Evolutionary conservation across 2,888 invertebrate genomes (phyloP), one percentile per base, ranked within the genome.

Genomic region (Lampropteryx suffumata): DNA sequence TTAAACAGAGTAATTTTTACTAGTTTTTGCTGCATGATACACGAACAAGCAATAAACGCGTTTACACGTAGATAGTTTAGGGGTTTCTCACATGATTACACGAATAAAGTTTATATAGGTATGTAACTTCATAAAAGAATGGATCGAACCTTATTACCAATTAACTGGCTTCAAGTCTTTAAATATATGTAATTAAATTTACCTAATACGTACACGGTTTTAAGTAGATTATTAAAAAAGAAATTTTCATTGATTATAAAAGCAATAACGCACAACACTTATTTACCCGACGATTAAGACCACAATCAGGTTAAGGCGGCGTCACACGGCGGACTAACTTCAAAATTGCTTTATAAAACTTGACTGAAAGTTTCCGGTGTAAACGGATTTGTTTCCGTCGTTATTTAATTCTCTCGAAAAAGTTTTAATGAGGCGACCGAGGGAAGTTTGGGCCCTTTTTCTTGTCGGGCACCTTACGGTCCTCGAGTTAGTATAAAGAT

Each of bases 361-460:
- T 61, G 33, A 45, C 27, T 27, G n/a, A 39, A 53, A 52, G 40
- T 40, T 53, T 43, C 43, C 62, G 61, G 51, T 61, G 67, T 71
- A 69, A 72, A 71, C 70, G 67, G 74, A 73, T 76, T 78, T 70
- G 69, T 70, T 70, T 61, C 62, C 46, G 62, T 59, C 67, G 64
- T 71, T 74, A 78, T 75, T 77, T 77, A 76, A 79, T 77, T 76
- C 69, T 37, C 67, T 64, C 50, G 57, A 63, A 65, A 71, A 79
- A 79, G 70, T 79, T 79, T 79, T 79, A 79, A 79, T 78, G 78
- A 79, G 73, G 63, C 57, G 59, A 53, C 54, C 62, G 57, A 57
- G 48, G 56, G 45, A 64, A 52, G 51, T 57, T 57, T 24, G 47
- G n/a, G 43, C 51, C 50, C 48, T 57, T 61, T 58, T 63, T 57